phyloP scores from a whole-genome alignment of 30 jellyfish, hydroid and myxozoan genomes.

The Phacellophora camtschatica region DNA sequence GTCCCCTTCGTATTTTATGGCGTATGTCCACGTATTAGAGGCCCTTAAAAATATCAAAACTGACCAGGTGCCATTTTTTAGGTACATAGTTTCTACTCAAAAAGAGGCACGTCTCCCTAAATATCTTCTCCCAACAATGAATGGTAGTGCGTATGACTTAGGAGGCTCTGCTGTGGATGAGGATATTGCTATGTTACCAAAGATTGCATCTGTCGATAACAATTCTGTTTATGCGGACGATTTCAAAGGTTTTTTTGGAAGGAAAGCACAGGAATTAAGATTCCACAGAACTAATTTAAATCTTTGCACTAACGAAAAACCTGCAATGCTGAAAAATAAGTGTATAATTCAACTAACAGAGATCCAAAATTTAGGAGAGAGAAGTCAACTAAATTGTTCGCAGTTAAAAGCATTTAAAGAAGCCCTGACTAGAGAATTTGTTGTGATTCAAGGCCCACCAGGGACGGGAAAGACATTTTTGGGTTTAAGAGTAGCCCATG shows the following conservation, averaged over 20 bases:
- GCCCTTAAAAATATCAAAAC: conserved; percentile 25
- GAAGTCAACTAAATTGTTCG: background rate
- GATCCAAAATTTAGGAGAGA: background rate
- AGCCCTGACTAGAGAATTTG: conserved; percentile 20
- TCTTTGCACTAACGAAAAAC: no score
- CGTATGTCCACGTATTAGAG: conserved; percentile 68
- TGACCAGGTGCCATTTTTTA: conserved; percentile 32
- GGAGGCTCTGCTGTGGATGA: conserved; percentile 4
- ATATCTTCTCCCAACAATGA: background rate
- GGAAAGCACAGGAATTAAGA: no score
- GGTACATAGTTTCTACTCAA: conserved; percentile 31
- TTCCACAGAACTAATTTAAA: no score
- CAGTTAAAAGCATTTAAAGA: conserved; percentile 25
- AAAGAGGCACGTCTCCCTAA: conserved; percentile 19
- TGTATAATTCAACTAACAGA: background rate
- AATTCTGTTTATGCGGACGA: no score
- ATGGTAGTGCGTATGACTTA: background rate
- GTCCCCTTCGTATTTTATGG: conserved; percentile 75
- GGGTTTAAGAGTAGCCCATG: conserved; percentile 66
- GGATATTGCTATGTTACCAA: no score
- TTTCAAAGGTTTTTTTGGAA: no score
- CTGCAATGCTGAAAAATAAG: no score
- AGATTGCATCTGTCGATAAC: no score
- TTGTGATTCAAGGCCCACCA: conserved; percentile 82
- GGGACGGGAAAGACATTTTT: conserved; percentile 88